Evolutionary conservation across 2,888 invertebrate genomes (phyloP).

Genomic region (Hypolimnas misippus): DNA sequence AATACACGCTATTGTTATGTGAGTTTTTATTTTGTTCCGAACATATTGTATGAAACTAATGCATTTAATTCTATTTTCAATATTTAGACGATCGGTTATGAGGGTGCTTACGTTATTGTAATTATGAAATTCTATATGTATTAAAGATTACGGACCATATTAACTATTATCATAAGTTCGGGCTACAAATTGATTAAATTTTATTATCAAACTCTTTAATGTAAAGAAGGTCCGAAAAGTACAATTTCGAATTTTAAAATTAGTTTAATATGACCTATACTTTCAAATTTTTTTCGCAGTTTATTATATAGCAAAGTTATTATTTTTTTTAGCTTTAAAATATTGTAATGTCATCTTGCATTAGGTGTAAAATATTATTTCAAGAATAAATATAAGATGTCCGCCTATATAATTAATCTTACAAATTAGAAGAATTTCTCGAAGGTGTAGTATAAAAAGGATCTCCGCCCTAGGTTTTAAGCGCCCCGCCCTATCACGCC

Average conservation of each 20-base stretch:
- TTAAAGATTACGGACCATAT: slow-evolving; percentile 20
- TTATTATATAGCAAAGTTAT: neutral
- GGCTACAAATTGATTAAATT: neutral
- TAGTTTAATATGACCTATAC: too few species aligned
- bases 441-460: slow-evolving; percentile 48
- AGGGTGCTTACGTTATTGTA: slow-evolving; percentile 52
- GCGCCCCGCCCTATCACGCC: slow-evolving; percentile 73
- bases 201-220: too few species aligned
- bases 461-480: slow-evolving; percentile 59
- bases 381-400: slow-evolving; percentile 15
- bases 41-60: slow-evolving; percentile 81
- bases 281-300: too few species aligned
- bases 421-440: slow-evolving; percentile 58
- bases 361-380: neutral
- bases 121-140: slow-evolving; percentile 30
- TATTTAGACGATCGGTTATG: slow-evolving; percentile 66
- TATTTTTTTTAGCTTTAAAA: neutral
- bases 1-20: slow-evolving; percentile 71
- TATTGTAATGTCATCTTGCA: neutral
- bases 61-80: slow-evolving; percentile 77
- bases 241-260: too few species aligned
- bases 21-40: slow-evolving; percentile 72
- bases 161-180: neutral
- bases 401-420: slow-evolving; percentile 60
- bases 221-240: too few species aligned